Evolutionary conservation across 2,797 vertebrate genomes (phyloP).

Genomic region (Cottoperca gobio): DNA sequence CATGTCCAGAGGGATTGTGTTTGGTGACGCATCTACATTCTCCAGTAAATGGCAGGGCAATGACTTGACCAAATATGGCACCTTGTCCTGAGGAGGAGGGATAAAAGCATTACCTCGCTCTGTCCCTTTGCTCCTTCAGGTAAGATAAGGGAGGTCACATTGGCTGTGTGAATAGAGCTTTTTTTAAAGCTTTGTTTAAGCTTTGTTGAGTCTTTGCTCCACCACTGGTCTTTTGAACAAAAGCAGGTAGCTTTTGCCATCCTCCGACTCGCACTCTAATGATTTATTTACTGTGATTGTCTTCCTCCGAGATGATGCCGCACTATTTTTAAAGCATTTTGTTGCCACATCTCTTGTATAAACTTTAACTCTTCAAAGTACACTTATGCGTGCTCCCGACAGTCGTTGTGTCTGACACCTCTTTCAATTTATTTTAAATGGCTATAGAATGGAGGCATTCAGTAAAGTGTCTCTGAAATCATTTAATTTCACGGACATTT

Average conservation of each 20-base stretch:
- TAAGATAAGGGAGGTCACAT: conserved; percentile 72
- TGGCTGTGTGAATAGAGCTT: conserved; percentile 53
- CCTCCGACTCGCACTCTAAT: conserved; percentile 24
- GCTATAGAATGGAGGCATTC: conserved; percentile 43
- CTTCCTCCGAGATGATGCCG: neutral
- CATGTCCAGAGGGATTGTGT: conserved; percentile 21
- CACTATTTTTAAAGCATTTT: conserved; percentile 19
- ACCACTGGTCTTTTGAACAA: conserved; percentile 19
- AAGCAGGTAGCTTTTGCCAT: conserved; percentile 11
- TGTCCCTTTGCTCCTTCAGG: conserved; percentile 42
- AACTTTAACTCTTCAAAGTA: conserved; percentile 30
- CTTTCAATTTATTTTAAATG: conserved; percentile 43
- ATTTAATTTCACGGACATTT: conserved; percentile 71
- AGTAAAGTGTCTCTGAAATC: conserved; percentile 57
- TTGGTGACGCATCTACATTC: conserved; percentile 23
- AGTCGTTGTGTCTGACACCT: conserved; percentile 15
- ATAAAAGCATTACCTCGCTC: conserved; percentile 63
- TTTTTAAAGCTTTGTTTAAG: conserved; percentile 43
- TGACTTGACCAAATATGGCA: conserved; percentile 38
- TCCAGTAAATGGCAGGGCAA: conserved; percentile 40
- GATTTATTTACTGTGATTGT: conserved; percentile 43
- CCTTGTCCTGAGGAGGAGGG: conserved; percentile 47
- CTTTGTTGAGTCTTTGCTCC: conserved; percentile 41
- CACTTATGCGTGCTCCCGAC: conserved; percentile 4
- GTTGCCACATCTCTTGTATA: neutral